Conservation (phyloP, 2,113 vertebrate species). For the Glaucidium brasilianum region DNA sequence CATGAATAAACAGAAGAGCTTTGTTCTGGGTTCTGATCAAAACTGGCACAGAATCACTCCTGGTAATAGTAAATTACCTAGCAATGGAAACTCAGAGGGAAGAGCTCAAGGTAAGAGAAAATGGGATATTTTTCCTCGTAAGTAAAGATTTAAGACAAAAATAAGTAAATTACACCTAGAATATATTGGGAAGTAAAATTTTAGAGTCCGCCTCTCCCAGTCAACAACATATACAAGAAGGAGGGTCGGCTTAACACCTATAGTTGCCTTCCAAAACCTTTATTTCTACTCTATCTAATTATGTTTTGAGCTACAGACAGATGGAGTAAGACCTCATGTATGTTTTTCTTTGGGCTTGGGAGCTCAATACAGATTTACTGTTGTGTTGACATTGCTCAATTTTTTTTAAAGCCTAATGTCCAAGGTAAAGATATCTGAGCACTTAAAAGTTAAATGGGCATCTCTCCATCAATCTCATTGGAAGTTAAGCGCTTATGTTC, state of each 20-base stretch:
- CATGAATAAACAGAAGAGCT: not conserved
- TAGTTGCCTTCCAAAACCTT: not conserved
- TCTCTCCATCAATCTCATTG: not conserved
- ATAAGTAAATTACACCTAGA: not conserved
- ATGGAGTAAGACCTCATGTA: not conserved
- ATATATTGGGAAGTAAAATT: not conserved
- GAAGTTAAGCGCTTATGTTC: not conserved
- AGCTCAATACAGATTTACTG: not conserved
- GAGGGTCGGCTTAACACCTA: not conserved
- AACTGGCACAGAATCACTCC: not conserved
- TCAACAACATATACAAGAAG: not conserved
- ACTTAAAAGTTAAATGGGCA: not conserved
- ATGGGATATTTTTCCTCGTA: not conserved
- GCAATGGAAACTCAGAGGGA: not conserved
- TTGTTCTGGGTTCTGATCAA: not conserved
- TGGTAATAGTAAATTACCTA: not conserved
- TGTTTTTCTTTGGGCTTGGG: not conserved
- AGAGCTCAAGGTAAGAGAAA: not conserved
- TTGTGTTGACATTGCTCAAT: not conserved
- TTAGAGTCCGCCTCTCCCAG: not conserved
- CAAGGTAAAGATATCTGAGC: not conserved
- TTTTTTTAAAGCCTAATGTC: not conserved
- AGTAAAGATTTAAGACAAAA: not conserved
- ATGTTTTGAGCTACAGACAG: not conserved
- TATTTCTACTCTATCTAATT: not conserved